phyloP scores from a whole-genome alignment of 1,140 invertebrate genomes.

The Drosophila parabipectinata region DNA sequence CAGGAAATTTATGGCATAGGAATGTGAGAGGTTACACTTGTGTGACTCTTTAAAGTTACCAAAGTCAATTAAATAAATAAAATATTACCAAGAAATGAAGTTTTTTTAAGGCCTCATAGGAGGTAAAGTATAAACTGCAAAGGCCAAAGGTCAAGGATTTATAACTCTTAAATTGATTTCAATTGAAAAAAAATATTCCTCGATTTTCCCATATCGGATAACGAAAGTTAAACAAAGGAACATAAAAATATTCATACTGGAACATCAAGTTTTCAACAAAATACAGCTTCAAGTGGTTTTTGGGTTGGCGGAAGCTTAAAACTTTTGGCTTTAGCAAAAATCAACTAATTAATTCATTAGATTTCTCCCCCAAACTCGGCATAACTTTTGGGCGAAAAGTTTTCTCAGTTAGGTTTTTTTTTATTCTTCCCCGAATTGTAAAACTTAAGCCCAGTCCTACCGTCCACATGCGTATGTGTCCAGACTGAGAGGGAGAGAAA shows the following conservation, averaged over 20 bases:
- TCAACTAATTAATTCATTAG: constrained; percentile 80
- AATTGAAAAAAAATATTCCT: not conserved
- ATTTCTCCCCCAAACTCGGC: constrained; percentile 30
- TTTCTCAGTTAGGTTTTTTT: constrained; percentile 37
- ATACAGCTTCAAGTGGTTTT: constrained; percentile 47
- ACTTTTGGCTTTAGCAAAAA: constrained; percentile 39
- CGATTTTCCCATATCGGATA: not conserved
- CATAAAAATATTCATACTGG: constrained; percentile 27
- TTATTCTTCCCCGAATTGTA: constrained; percentile 24
- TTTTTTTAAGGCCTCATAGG: not conserved
- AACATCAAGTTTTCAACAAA: constrained; percentile 39
- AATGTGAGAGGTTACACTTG: constrained; percentile 26
- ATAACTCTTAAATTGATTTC: too few species aligned
- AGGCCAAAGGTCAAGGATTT: too few species aligned
- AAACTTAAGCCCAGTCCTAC: constrained; percentile 56
- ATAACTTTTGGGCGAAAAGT: constrained; percentile 63
- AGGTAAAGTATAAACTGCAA: too few species aligned
- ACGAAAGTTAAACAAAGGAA: constrained; percentile 25
- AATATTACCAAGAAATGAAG: constrained; percentile 9
- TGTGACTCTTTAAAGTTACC: constrained; percentile 52
- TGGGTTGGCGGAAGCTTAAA: constrained; percentile 11
- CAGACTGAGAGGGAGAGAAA: constrained; percentile 9
- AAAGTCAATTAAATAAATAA: constrained; percentile 41
- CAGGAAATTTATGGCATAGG: constrained; percentile 42
- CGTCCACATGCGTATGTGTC: constrained; percentile 50